Evolutionary conservation across 2,113 vertebrate species (phyloP), one percentile per base, ranked within the genome.

Genomic region (Dolichallabes microphthalmus): DNA sequence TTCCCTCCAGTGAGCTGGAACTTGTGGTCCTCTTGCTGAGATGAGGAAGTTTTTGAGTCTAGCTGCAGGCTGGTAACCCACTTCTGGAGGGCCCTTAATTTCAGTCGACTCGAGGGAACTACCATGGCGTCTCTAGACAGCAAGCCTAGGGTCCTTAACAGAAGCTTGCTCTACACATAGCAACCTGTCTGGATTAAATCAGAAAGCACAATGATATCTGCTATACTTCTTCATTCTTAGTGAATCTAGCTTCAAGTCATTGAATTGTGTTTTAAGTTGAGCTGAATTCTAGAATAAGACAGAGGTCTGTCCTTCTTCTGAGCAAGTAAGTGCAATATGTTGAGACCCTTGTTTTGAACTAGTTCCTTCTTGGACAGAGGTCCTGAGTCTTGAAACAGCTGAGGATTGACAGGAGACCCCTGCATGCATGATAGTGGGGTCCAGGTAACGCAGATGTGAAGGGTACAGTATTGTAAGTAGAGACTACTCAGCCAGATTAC

Each of bases 51-150:
- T 52, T 52, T 53, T 9, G 50, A 76, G 50, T 30, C 50, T 53
- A 76, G 50, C 74, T 76, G 50, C 50, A 76, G n/a, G 45, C 25
- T 76, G 74, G 27, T 76, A 76, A 55, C 13, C 74, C 74, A 76
- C 14, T 76, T 27, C 30, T 27, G 25, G 25, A 76, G 14, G 50
- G 25, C 14, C 10, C 22, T n/a, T 74, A 74, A 50, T 74, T 74
- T 22, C 71, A 50, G 25, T 1, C 14, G 22, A 0, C 71, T 45
- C 45, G 3, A 76, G 45, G 50, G 25, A 53, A 53, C 50, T 19
- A 27, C 74, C 14, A n/a, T 1, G 55, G 50, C 7, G 10, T 25
- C 50, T 76, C 6, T 14, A 53, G 50, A 53, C 73, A 76, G 25
- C 53, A 45, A n/a, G 25, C 20, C 39, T 7, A n/a, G 12, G n/a